phyloP scores from a whole-genome alignment of 2,113 vertebrate genomes.

The Solenodon paradoxus region DNA sequence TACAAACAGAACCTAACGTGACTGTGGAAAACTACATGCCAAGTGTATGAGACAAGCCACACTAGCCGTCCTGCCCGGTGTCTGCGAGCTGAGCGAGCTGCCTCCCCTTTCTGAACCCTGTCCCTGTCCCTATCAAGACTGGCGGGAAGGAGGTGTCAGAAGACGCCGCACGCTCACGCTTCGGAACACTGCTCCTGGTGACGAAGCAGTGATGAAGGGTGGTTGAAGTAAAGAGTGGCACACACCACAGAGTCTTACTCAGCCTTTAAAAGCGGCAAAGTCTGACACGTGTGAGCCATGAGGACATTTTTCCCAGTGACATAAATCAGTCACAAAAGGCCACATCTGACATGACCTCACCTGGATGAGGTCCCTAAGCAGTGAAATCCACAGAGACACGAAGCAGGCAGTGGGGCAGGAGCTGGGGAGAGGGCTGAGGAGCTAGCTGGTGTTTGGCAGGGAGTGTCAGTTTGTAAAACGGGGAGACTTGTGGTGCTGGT shows the following conservation, averaged over 20 bases:
- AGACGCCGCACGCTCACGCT: too few relatives aligned
- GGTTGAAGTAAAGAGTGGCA: too few relatives aligned
- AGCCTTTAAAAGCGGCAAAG: neutral
- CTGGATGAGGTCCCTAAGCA: neutral
- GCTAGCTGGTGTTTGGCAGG: neutral
- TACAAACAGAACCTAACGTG: neutral
- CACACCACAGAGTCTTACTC: neutral
- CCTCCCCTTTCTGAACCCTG: too few relatives aligned
- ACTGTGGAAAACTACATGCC: neutral
- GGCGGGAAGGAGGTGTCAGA: too few relatives aligned
- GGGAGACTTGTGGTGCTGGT: neutral
- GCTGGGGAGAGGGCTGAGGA: neutral
- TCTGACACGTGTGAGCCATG: neutral
- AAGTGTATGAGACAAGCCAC: too few relatives aligned
- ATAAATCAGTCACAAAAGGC: neutral
- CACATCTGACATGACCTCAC: neutral
- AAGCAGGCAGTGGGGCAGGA: neutral
- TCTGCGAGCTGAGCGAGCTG: too few relatives aligned
- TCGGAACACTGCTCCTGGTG: too few relatives aligned
- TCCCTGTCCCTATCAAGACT: too few relatives aligned
- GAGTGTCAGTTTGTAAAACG: neutral
- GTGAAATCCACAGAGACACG: neutral
- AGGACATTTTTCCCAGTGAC: neutral
- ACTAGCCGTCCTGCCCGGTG: too few relatives aligned
- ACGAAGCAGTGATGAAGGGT: too few relatives aligned